Evolutionary conservation across 2,888 invertebrate species (phyloP), one percentile per base, ranked within the genome.

Genomic region (Eledone cirrhosa): DNA sequence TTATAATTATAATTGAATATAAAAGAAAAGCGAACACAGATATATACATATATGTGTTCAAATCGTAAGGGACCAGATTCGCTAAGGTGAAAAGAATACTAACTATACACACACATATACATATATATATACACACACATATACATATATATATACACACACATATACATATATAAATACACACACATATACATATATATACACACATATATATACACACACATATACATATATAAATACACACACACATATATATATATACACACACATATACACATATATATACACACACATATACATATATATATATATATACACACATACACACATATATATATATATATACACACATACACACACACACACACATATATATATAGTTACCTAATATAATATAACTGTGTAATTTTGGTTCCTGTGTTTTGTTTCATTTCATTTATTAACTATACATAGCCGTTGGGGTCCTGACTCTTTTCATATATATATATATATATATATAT

Each of bases 101-200:
- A 77, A 48, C 3, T 16, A 77, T 13, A 77, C 27, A 53, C 19
- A 77, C 47, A 5, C 11, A 48, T 5, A 48, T 3, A 77, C 27
- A 53, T 11, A 48, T 14, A 27, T n/a, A 77, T 47, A 77, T 8
- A 27, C 16, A 22, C 22, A 77, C 29, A 77, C n/a, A 77, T 22
- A 48, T 22, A 77, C 22, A 77, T 22, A 48, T 8, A 27, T n/a
- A 78, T 14, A n/a, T 33, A 77, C 69, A n/a, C 47, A 78, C n/a
- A n/a, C n/a, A n/a, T n/a, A n/a, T n/a, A n/a, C n/a, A n/a, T n/a
- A n/a, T n/a, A n/a, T n/a, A n/a, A 67, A 67, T 31, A 65, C 77
- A 33, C 1, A 41, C 1, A 47, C 67, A 78, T 48, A 67, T 27
- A 65, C 19, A 76, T 31, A 63, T 63, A 65, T 24, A 67, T 24